Base-by-base conservation (phyloP, 2,888 invertebrate species). In the Fissipunctia ypsillon region DNA sequence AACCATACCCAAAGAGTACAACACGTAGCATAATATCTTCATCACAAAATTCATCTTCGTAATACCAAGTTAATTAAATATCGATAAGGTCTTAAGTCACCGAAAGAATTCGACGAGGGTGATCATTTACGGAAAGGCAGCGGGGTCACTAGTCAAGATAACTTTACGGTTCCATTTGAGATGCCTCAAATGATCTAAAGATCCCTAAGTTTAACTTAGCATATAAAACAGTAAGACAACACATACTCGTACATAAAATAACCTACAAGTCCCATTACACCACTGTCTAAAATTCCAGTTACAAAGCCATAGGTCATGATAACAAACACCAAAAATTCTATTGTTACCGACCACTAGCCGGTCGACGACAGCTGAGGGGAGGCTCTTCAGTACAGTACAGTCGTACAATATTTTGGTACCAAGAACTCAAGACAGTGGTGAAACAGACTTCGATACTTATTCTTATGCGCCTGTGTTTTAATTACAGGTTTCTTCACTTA, bases 401-500 rank as follows among this genome's bases (percentile, higher is more conserved):
- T 12, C 12, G 12, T 25, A n/a, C n/a, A 50, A 50, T 25, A 50
- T 50, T 50, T 50, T 50, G n/a, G n/a, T 25, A 5, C 14, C 5
- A 52, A 52, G 7, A 54, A 54, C 7, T 54, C 3, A 19, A 54
- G 28, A 54, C 54, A 54, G 14, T 61, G 35, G 12, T 66, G 45
- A 12, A 76, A 71, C 22, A 75, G 56, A 66, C 38, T 71, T 59
- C 4, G 3, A 16, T 35, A 54, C 73, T 67, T 69, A 77, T 28
- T 25, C 22, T 25, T 41, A 75, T 19, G 59, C 10, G 81, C 86
- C 84, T 82, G 85, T 83, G 73, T 78, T 69, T 78, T 80, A 78
- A 77, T 70, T 63, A 87, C 80, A 81, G 86, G 84, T 78, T 86
- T 84, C 31, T 43, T 25, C 50, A 31, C 60, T 64, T 81, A 81